Evolutionary conservation across 2,888 invertebrate species (phyloP).

Genomic region (Drosophila prostipennis): DNA sequence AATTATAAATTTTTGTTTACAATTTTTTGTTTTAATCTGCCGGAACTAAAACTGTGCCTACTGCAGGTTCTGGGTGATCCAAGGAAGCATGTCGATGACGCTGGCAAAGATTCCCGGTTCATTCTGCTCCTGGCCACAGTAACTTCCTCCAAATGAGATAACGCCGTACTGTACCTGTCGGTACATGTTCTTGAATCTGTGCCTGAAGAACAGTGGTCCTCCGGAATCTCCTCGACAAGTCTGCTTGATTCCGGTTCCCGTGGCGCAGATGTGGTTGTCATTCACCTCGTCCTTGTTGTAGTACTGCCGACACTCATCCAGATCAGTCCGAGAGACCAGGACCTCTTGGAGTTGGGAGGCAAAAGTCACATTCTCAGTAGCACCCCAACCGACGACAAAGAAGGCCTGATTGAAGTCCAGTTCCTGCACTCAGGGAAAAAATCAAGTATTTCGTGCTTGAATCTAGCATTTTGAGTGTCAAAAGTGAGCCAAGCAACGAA

Average conservation of each 20-base stretch:
- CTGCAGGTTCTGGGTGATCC: conserved; percentile 84
- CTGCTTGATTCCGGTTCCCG: conserved; percentile 56
- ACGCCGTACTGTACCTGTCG: conserved; percentile 85
- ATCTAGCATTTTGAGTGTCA: no score
- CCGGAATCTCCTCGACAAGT: conserved; percentile 79
- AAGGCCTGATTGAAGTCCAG: conserved; percentile 51
- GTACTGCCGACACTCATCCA: conserved; percentile 65
- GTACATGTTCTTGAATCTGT: conserved; percentile 46
- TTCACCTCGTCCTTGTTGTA: conserved; percentile 51
- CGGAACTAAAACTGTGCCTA: no score
- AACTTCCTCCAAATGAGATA: conserved; percentile 87
- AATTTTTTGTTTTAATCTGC: no score
- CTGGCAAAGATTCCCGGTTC: conserved; percentile 86
- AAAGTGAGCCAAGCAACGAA: no score
- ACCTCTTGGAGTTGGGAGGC: conserved; percentile 71
- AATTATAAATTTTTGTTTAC: no score
- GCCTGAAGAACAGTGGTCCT: conserved; percentile 70
- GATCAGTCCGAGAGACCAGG: conserved; percentile 46
- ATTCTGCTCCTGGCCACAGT: conserved; percentile 84
- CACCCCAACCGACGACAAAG: conserved; percentile 81
- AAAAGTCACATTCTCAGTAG: conserved; percentile 56
- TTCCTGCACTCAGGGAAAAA: no score
- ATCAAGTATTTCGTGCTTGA: no score
- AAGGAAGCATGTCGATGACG: conserved; percentile 85
- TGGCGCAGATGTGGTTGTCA: conserved; percentile 80